A percentile compares a stretch with the other conserved stretches of the same genome.
Conservation (phyloP, 2,888 invertebrate genomes). For the Notodonta ziczac region DNA sequence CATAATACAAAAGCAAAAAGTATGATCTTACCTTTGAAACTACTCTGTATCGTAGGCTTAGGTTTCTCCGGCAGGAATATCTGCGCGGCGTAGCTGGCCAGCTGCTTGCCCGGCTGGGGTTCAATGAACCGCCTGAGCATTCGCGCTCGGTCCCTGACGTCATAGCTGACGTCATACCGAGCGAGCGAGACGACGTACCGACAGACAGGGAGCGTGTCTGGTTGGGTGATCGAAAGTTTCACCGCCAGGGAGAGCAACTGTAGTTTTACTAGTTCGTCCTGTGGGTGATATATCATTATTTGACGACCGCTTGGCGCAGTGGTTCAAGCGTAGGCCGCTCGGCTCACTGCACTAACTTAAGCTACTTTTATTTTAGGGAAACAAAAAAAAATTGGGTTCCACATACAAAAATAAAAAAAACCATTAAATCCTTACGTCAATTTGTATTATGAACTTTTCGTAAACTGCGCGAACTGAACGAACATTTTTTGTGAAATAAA, state of each 20-base stretch:
- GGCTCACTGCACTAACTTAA: too few relatives aligned
- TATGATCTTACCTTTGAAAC: conserved; percentile 87
- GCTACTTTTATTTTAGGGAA: too few relatives aligned
- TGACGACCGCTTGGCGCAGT: too few relatives aligned
- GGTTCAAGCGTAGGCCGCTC: too few relatives aligned
- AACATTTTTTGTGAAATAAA: too few relatives aligned
- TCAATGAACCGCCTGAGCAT: conserved; percentile 89
- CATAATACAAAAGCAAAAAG: too few relatives aligned
- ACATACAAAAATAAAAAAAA: too few relatives aligned
- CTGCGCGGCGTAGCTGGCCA: conserved; percentile 89
- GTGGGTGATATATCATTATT: conserved; percentile 18
- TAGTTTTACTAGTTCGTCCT: conserved; percentile 97
- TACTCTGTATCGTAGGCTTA: conserved; percentile 94
- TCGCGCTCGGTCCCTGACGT: conserved; percentile 97
- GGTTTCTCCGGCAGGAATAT: conserved; percentile 97
- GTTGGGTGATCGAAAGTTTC: conserved; percentile 94
- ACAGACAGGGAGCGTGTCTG: conserved; percentile 93
- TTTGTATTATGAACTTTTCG: too few relatives aligned
- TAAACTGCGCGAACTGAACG: too few relatives aligned
- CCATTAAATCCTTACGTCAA: too few relatives aligned
- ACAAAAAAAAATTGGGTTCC: too few relatives aligned
- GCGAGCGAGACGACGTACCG: conserved; percentile 98
- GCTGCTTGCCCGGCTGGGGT: conserved; percentile 56
- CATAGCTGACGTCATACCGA: conserved; percentile 98
- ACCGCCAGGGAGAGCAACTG: conserved; percentile 98